Evolutionary conservation across 2,888 invertebrate genomes (phyloP).

Genomic region (Ichneumoninae sp.): DNA sequence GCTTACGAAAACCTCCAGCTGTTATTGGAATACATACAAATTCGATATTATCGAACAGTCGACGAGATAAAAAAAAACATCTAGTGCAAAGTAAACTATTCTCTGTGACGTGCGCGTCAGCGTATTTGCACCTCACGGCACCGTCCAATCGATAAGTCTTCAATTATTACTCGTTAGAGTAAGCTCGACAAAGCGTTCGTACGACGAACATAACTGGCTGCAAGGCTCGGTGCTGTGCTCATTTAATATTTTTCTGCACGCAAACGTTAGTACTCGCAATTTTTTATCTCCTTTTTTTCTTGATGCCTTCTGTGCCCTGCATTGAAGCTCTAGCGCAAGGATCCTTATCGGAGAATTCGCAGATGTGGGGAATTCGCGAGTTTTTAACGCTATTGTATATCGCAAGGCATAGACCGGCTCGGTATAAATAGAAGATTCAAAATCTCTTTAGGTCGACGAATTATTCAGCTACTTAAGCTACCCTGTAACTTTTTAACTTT

Average conservation of each 20-base stretch:
- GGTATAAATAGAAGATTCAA: neutral
- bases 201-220: conserved; percentile 15
- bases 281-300: neutral
- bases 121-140: conserved; percentile 31
- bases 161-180: conserved; percentile 65
- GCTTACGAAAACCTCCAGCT: neutral
- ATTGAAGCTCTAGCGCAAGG: neutral
- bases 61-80: neutral
- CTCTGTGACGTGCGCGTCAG: neutral
- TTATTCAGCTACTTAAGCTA: conserved; percentile 1
- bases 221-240: conserved; percentile 2
- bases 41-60: neutral
- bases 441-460: conserved; percentile 7
- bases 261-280: neutral
- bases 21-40: conserved; percentile 2
- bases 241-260: conserved; percentile 24
- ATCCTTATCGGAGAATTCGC: neutral
- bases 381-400: neutral
- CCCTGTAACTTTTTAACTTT: conserved; percentile 4
- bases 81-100: neutral
- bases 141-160: conserved; percentile 63
- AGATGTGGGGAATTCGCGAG: neutral
- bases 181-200: conserved; percentile 17
- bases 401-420: neutral
- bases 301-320: neutral